Evolutionary conservation across 2,113 vertebrate species (phyloP).

Genomic region (Grammomys surdaster): DNA sequence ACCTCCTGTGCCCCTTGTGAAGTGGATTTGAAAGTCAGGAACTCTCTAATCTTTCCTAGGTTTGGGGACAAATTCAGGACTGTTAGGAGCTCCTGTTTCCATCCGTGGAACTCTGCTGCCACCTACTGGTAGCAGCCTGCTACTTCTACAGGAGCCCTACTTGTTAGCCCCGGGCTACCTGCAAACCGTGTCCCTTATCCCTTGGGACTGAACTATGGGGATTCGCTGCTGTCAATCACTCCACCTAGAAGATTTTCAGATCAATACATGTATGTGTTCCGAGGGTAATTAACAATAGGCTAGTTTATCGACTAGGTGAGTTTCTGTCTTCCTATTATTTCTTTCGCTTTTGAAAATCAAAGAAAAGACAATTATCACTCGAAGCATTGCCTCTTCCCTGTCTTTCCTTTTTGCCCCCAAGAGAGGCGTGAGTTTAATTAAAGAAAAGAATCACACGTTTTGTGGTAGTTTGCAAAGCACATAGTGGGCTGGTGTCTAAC

Average conservation of each 20-base stretch:
- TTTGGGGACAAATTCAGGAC: slow-evolving; percentile 23
- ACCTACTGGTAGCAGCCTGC: slow-evolving; percentile 88
- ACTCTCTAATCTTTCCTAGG: slow-evolving; percentile 45
- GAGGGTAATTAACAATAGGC: slow-evolving; percentile 65
- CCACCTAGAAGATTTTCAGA: slow-evolving; percentile 43
- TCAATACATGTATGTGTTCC: slow-evolving; percentile 14
- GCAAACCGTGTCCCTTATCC: slow-evolving; percentile 65
- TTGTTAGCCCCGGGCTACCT: slow-evolving; percentile 35
- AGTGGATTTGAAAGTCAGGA: not conserved
- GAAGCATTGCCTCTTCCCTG: slow-evolving; percentile 18
- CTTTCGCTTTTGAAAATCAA: slow-evolving; percentile 55
- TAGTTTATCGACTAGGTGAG: slow-evolving; percentile 39
- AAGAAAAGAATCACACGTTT: slow-evolving; percentile 12
- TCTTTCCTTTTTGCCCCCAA: not conserved
- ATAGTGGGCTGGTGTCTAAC: not conserved
- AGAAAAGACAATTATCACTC: slow-evolving; percentile 59
- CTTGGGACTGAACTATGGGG: slow-evolving; percentile 4
- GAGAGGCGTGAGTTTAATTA: slow-evolving; percentile 46
- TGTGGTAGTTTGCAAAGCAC: slow-evolving; percentile 21
- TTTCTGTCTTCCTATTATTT: slow-evolving; percentile 74
- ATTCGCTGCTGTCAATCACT: slow-evolving; percentile 60
- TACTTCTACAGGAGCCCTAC: slow-evolving; percentile 82
- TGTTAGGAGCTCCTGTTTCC: not conserved
- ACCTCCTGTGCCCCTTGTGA: accelerated
- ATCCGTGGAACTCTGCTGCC: slow-evolving; percentile 87